Conservation (phyloP, 2,797 vertebrate genomes). For the Crocidura indochinensis region DNA sequence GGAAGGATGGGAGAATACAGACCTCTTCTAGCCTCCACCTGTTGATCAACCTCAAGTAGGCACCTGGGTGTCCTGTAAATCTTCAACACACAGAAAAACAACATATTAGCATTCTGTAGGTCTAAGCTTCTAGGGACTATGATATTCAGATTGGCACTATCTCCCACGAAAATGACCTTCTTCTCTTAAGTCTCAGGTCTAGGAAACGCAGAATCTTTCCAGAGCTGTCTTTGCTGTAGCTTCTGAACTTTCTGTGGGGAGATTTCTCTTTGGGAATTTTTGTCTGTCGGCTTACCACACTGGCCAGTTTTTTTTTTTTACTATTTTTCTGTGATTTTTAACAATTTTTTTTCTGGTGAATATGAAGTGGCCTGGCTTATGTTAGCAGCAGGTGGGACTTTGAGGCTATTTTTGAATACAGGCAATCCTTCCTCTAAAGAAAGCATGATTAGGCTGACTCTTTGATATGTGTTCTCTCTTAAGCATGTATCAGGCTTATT, state of each 20-base stretch:
- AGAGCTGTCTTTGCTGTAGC: not conserved
- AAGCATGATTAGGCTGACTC: too few relatives aligned
- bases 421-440: not conserved
- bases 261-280: not conserved
- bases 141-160: not conserved
- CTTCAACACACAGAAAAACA: slow-evolving; percentile 90
- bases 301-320: not conserved
- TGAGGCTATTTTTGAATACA: not conserved
- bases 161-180: not conserved
- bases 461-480: too few relatives aligned
- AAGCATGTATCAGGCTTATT: too few relatives aligned
- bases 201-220: not conserved
- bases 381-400: not conserved
- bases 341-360: slow-evolving; percentile 35
- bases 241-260: not conserved
- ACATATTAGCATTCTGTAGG: slow-evolving; percentile 49
- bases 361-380: not conserved
- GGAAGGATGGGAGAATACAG: slow-evolving; percentile 82
- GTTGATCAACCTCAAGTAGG: slow-evolving; percentile 97
- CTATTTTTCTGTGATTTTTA: not conserved
- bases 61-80: slow-evolving; percentile 97
- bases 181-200: not conserved
- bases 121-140: not conserved
- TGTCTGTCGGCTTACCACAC: not conserved
- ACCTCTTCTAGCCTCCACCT: slow-evolving; percentile 98